A percentile compares a stretch with the other conserved stretches of the same genome.
These are phyloP conservation scores for Coleophora deauratella DNA, from an alignment of 2,888 invertebrate species.

Conservation along the genomic window DNA sequence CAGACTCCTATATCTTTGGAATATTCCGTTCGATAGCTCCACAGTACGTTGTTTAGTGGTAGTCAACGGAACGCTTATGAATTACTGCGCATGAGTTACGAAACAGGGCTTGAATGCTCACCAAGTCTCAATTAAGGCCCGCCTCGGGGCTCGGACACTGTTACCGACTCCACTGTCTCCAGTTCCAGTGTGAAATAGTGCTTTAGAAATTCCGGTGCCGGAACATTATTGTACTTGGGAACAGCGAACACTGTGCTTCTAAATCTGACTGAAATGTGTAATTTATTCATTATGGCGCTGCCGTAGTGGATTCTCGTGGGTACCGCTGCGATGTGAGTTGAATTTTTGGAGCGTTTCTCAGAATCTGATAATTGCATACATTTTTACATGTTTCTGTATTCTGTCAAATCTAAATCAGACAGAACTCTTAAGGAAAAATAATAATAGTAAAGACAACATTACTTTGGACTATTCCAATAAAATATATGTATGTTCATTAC, in stretches of 20 bases:
- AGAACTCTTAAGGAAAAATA: no score
- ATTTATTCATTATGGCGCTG: constrained; percentile 27
- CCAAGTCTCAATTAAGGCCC: constrained; percentile 44
- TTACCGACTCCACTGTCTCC: constrained; percentile 38
- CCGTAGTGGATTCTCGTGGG: no score
- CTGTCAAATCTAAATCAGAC: no score
- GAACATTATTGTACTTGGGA: constrained; percentile 32
- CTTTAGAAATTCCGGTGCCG: constrained; percentile 33
- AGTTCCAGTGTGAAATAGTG: constrained; percentile 30
- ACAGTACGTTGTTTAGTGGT: constrained; percentile 16
- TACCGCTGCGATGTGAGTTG: no score
- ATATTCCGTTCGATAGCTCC: constrained; percentile 21
- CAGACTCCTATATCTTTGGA: no score
- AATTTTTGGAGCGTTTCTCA: no score
- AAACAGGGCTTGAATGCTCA: constrained; percentile 31
- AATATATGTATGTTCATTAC: no score
- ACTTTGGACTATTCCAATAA: no score
- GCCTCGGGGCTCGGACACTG: constrained; percentile 31
- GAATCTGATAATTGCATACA: no score
- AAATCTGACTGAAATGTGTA: constrained; percentile 43
- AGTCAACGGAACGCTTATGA: constrained; percentile 22
- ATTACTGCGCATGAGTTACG: constrained; percentile 29
- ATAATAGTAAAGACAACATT: no score
- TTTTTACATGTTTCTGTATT: no score
- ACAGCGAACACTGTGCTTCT: constrained; percentile 38